A percentile compares a stretch with the other conserved stretches of the same genome.
These are phyloP conservation scores for Chrysolina americana DNA, from an alignment of 2,888 invertebrate genomes.

Conservation along the genomic window DNA sequence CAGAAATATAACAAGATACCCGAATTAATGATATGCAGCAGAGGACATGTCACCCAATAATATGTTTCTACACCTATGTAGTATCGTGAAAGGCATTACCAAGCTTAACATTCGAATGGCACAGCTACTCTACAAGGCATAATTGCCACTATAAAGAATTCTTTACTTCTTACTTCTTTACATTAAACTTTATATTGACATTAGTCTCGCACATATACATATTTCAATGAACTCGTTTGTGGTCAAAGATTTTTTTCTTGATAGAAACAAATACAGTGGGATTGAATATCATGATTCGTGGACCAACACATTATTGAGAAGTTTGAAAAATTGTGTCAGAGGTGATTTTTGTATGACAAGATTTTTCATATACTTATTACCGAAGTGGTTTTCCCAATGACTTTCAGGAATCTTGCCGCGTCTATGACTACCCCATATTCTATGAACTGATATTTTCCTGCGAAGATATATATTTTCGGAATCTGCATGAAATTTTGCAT, in stretches of 20 bases:
- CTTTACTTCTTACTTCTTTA: conserved; percentile 32
- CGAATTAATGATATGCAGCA: conserved; percentile 1
- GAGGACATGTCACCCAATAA: background rate
- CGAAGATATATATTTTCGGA: too few species aligned
- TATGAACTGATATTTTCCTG: too few species aligned
- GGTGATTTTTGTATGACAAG: too few species aligned
- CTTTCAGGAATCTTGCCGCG: too few species aligned
- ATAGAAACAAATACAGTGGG: background rate
- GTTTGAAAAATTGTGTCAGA: too few species aligned
- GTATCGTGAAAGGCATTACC: conserved; percentile 10
- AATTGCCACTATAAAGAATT: conserved; percentile 44
- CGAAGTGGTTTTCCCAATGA: too few species aligned
- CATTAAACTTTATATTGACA: conserved; percentile 30
- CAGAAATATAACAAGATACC: too few species aligned
- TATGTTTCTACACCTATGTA: conserved; percentile 13
- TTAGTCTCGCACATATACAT: conserved; percentile 35
- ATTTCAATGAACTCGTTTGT: conserved; percentile 29
- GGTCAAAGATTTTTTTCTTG: conserved; percentile 1
- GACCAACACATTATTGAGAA: too few species aligned
- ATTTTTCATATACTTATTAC: too few species aligned
- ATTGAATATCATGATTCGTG: background rate
- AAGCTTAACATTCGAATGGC: conserved; percentile 25
- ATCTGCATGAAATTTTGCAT: too few species aligned
- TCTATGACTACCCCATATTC: too few species aligned
- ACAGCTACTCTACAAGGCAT: conserved; percentile 41